Evolutionary conservation across 2,797 vertebrate species (phyloP).

Genomic region (Sebastes dallii): DNA sequence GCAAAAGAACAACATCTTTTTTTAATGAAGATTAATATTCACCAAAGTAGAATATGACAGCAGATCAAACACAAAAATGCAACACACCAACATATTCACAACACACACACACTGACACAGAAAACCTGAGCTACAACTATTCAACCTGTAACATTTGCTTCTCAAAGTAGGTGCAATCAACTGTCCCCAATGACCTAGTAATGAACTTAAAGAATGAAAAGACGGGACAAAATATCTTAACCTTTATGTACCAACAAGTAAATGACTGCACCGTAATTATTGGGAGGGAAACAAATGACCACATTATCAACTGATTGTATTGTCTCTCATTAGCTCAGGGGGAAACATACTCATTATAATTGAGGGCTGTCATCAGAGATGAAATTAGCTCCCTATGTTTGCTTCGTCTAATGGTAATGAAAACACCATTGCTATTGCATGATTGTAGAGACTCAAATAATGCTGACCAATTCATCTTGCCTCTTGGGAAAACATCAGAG

Average conservation of each 20-base stretch:
- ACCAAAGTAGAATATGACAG: neutral
- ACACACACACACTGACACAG: neutral
- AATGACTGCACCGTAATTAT: slow-evolving; percentile 39
- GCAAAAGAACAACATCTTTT: neutral
- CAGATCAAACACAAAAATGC: neutral
- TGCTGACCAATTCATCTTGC: slow-evolving; percentile 16
- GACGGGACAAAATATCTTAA: neutral
- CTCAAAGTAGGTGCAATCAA: neutral
- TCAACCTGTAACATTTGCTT: neutral
- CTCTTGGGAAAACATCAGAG: slow-evolving; percentile 17
- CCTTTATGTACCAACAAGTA: slow-evolving; percentile 34
- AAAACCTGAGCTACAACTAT: neutral
- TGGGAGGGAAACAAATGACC: slow-evolving; percentile 32
- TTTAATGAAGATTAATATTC: too few species aligned
- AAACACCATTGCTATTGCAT: slow-evolving; percentile 24
- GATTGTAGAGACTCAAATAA: slow-evolving; percentile 22
- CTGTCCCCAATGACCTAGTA: neutral
- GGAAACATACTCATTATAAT: slow-evolving; percentile 46
- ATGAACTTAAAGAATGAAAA: slow-evolving; percentile 21
- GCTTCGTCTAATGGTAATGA: slow-evolving; percentile 48
- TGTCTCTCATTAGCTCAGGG: slow-evolving; percentile 51
- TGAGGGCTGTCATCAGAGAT: slow-evolving; percentile 47
- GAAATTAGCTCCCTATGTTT: slow-evolving; percentile 56
- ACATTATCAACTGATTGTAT: slow-evolving; percentile 52
- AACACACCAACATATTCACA: neutral